phyloP scores from a whole-genome alignment of 2,113 vertebrate species.

The Coptodon bakossiorum region DNA sequence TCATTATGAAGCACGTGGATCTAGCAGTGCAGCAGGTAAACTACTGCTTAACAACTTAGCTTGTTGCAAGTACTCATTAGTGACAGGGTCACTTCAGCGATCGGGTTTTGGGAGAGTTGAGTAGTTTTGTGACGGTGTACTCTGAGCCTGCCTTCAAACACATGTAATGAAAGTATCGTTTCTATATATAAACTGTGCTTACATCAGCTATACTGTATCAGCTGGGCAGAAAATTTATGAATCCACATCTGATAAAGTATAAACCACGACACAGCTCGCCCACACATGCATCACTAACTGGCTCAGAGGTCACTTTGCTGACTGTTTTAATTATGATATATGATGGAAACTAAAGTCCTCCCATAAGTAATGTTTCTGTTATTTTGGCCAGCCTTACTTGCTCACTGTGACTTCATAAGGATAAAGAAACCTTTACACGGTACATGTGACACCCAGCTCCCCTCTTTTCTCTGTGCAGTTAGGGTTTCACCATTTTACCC shows the following conservation, averaged over 20 bases:
- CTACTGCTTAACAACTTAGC: neutral
- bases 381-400: neutral
- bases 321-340: constrained; percentile 11
- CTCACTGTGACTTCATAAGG: neutral
- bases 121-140: accelerated
- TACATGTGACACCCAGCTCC: neutral
- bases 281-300: constrained; percentile 20
- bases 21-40: neutral
- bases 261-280: neutral
- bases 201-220: neutral
- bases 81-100: neutral
- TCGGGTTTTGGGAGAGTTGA: neutral
- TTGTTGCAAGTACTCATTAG: neutral
- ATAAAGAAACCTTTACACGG: neutral
- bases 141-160: neutral
- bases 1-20: neutral
- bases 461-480: neutral
- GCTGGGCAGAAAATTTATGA: neutral
- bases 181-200: neutral
- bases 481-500: neutral
- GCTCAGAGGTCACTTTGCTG: neutral
- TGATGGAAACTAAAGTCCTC: neutral
- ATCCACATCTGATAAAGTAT: neutral
- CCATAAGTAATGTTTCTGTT: neutral
- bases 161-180: no score